These are phyloP conservation scores for Lepas anatifera DNA, from an alignment of 2,888 invertebrate species.

Conservation along the genomic window DNA sequence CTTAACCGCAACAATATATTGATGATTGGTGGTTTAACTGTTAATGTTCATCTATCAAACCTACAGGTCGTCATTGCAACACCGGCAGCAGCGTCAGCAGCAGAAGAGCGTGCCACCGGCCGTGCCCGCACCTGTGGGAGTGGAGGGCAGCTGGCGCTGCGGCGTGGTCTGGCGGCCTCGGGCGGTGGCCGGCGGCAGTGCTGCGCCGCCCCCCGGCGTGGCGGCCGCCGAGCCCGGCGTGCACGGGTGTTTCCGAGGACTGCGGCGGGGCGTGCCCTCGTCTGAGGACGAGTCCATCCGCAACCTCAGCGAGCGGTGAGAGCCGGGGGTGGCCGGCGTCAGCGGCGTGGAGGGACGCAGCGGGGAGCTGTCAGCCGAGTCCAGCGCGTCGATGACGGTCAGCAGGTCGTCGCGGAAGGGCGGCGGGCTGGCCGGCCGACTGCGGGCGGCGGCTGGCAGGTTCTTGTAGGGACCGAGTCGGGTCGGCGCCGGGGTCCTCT, in stretches of 20 bases:
- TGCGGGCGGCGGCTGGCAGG: not conserved
- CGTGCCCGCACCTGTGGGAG: not conserved
- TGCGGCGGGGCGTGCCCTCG: not conserved
- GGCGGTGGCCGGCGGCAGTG: not conserved
- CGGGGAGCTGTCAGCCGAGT: not conserved
- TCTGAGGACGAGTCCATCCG: not conserved
- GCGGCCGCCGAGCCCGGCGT: not conserved
- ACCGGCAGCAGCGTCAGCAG: too few species aligned
- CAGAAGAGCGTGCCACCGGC: too few species aligned
- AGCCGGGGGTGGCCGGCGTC: not conserved
- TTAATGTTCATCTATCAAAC: too few species aligned
- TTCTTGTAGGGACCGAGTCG: not conserved
- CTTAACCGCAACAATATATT: too few species aligned
- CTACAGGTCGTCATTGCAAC: too few species aligned
- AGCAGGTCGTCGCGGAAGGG: not conserved
- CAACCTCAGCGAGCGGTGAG: not conserved
- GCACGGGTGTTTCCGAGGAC: not conserved
- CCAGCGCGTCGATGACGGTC: not conserved
- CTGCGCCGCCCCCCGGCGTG: not conserved
- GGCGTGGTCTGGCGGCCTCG: not conserved
- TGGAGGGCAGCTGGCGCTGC: not conserved
- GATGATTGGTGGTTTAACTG: too few species aligned
- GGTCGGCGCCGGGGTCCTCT: not conserved
- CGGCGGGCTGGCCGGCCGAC: not conserved
- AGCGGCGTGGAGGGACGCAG: not conserved